These are phyloP conservation scores for Malthinus seriepunctatus DNA, from an alignment of 2,888 invertebrate species.

Conservation along the genomic window DNA sequence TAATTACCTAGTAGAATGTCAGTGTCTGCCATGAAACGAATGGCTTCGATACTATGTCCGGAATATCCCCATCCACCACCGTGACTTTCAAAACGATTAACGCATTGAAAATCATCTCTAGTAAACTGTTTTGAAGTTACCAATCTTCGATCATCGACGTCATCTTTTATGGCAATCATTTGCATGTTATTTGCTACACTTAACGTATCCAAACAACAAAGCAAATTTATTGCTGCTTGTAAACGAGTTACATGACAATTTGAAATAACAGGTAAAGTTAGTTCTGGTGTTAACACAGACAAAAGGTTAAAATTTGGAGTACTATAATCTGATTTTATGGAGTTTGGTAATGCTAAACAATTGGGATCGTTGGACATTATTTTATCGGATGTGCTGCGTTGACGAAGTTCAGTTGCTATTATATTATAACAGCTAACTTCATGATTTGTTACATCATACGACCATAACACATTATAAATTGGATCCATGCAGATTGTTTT, in stretches of 20 bases:
- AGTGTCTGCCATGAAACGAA: constrained; percentile 91
- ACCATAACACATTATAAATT: constrained; percentile 92
- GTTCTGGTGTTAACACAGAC: constrained; percentile 77
- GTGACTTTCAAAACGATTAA: constrained; percentile 91
- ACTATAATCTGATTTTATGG: constrained; percentile 34
- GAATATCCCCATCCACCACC: constrained; percentile 99
- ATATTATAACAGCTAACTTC: constrained; percentile 82
- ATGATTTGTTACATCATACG: constrained; percentile 71
- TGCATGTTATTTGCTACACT: constrained; percentile 77
- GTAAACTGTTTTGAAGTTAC: constrained; percentile 66
- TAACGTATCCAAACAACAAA: constrained; percentile 88
- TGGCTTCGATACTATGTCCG: constrained; percentile 94
- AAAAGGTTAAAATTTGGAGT: constrained; percentile 49
- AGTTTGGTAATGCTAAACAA: constrained; percentile 17
- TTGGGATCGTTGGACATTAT: constrained; percentile 42
- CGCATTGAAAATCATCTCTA: constrained; percentile 79
- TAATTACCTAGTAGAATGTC: constrained; percentile 77
- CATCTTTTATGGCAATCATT: constrained; percentile 57
- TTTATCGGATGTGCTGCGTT: constrained; percentile 43
- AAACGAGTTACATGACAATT: constrained; percentile 76
- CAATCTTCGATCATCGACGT: constrained; percentile 57
- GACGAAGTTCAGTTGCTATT: constrained; percentile 72
- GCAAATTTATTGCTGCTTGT: constrained; percentile 87
- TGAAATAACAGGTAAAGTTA: constrained; percentile 75
- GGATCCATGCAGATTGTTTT: constrained; percentile 87